Evolutionary conservation across 2,113 vertebrate species (phyloP).

Genomic region (Istiophorus platypterus): DNA sequence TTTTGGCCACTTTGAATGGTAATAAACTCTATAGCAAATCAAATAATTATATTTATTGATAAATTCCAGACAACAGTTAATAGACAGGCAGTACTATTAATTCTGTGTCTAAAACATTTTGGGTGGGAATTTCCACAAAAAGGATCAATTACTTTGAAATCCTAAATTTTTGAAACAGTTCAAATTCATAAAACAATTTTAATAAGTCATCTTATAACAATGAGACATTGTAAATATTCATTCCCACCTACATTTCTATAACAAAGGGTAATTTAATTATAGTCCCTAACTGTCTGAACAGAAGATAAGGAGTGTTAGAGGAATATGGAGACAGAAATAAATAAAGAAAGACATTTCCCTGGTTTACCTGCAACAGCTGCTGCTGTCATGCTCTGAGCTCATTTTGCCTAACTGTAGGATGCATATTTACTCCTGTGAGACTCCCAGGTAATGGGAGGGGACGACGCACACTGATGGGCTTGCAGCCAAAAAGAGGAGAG

Average conservation of each 20-base stretch:
- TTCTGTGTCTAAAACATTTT: background rate
- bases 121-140: background rate
- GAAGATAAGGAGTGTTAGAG: constrained; percentile 33
- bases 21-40: background rate
- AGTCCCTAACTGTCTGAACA: constrained; percentile 35
- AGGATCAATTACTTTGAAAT: background rate
- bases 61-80: background rate
- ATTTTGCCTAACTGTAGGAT: constrained; percentile 77
- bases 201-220: background rate
- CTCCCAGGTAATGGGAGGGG: constrained; percentile 63
- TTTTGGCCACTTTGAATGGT: background rate
- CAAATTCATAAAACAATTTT: background rate
- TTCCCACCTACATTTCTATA: constrained; percentile 21
- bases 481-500: constrained; percentile 61
- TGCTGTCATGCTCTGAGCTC: constrained; percentile 77
- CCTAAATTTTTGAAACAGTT: background rate
- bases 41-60: no score
- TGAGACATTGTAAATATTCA: constrained; percentile 17
- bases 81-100: background rate
- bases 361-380: constrained; percentile 77
- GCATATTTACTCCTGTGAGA: constrained; percentile 60
- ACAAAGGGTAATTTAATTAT: constrained; percentile 31
- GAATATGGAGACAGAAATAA: constrained; percentile 10
- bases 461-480: constrained; percentile 65
- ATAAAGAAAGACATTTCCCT: constrained; percentile 55